phyloP scores from a whole-genome alignment of 1,140 invertebrate species.

The Drosophila melanogaster region DNA sequence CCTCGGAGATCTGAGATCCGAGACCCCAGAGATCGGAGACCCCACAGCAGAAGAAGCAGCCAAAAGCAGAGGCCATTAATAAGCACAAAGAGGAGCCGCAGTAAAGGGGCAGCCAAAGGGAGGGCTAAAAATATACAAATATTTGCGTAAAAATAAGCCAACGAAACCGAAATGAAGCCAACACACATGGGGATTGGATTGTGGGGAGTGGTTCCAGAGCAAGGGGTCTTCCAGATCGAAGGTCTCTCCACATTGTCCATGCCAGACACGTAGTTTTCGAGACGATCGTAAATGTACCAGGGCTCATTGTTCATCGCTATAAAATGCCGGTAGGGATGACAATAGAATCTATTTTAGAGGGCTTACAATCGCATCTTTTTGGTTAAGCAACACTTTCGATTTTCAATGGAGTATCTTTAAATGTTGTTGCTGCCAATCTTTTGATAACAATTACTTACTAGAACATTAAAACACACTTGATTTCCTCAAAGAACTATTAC shows the following conservation, averaged over 20 bases:
- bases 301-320: conserved; percentile 11
- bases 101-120: conserved; percentile 4
- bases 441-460: too few species aligned
- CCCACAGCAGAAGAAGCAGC: conserved; percentile 36
- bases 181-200: conserved; percentile 19
- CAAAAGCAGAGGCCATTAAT: conserved; percentile 54
- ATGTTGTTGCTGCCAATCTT: not conserved
- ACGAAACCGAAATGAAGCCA: conserved; percentile 31
- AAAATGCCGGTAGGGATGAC: conserved; percentile 29
- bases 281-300: conserved; percentile 43
- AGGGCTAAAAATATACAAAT: conserved; percentile 56
- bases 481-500: conserved; percentile 2
- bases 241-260: conserved; percentile 22
- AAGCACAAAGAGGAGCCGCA: conserved; percentile 35
- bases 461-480: too few species aligned
- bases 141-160: conserved; percentile 52
- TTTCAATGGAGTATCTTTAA: conserved; percentile 10
- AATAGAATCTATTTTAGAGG: conserved; percentile 44
- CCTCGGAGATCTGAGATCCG: conserved; percentile 1
- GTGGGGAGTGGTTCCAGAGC: conserved; percentile 6
- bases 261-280: conserved; percentile 32
- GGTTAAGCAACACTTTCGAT: conserved; percentile 58
- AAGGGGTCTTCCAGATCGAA: conserved; percentile 15
- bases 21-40: conserved; percentile 10
- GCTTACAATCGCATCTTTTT: conserved; percentile 6